Base-by-base conservation (phyloP, 2,113 vertebrate genomes). In the Muntiacus muntjak region DNA sequence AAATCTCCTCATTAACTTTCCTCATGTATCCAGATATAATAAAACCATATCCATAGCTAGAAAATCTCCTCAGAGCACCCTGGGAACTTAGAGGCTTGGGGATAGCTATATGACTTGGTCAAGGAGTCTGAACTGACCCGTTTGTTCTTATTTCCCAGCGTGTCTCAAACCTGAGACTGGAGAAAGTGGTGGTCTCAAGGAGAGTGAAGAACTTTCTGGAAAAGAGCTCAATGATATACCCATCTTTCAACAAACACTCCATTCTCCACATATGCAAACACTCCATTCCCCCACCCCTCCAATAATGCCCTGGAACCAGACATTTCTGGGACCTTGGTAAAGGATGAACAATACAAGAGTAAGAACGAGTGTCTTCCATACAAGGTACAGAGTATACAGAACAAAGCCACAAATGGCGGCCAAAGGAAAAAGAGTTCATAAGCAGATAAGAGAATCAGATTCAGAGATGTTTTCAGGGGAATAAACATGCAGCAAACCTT, bases 151-250 rank as follows among this genome's bases (percentile, higher is more conserved):
- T 84, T 95, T 88, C 45, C 33, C 50, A 52, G 17, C 25, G 74
- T n/a, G 25, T 50, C 62, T 36, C 30, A 62, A 60, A 23, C 9
- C 25, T 89, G 36, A 97, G 67, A 81, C n/a, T 64, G 47, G 54
- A 82, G 54, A 76, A 55, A 93, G 64, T 62, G 60, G 23, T 83
- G 45, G 62, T 40, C 71, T 96, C 47, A 86, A 21, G 47, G 36
- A 84, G 33, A n/a, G n/a, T n/a, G 26, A 52, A 62, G 82, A 76
- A 47, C 26, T 97, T 58, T 89, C 64, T 93, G n/a, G 87, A 91
- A 96, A 74, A 87, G 19, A 81, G 45, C 28, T 91, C 6, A 47
- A 28, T 23, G 26, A 58, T 85, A 50, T 83, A 23, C 2, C 13
- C 10, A 26, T 40, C 12, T 26, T 25, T 43, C 4, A 64, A 58